These are phyloP conservation scores for Cossypha niveicapilla DNA, from an alignment of 2,797 vertebrate species.

Conservation along the genomic window DNA sequence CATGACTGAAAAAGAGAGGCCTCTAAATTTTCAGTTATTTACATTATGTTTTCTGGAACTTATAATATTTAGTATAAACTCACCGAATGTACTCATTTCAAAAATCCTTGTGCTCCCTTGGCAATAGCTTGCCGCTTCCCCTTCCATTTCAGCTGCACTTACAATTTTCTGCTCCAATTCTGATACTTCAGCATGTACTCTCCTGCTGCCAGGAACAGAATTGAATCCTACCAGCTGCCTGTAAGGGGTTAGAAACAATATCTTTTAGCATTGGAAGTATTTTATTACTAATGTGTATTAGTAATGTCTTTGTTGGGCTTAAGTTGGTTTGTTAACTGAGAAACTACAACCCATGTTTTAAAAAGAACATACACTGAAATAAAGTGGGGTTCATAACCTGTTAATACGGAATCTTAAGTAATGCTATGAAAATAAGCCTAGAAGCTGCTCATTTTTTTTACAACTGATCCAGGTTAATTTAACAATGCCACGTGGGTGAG, in stretches of 20 bases:
- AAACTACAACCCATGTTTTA: background rate
- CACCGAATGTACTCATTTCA: slow-evolving; percentile 3
- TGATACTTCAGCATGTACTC: slow-evolving; percentile 48
- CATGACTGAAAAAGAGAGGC: background rate
- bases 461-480: background rate
- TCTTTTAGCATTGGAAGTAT: background rate
- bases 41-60: background rate
- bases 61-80: slow-evolving; percentile 25
- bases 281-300: background rate
- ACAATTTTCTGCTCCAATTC: slow-evolving; percentile 66
- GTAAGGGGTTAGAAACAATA: background rate
- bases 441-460: background rate
- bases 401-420: background rate
- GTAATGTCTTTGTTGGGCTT: background rate
- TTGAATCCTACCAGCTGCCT: slow-evolving; percentile 48
- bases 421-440: background rate
- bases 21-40: slow-evolving; percentile 5
- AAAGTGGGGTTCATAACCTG: background rate
- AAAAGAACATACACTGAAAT: background rate
- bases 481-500: background rate
- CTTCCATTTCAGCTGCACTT: slow-evolving; percentile 59
- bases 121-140: slow-evolving; percentile 22
- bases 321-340: background rate
- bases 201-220: slow-evolving; percentile 53
- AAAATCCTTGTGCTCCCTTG: slow-evolving; percentile 43